These are phyloP conservation scores for Gobius niger DNA, from an alignment of 2,113 vertebrate species.

Conservation along the genomic window DNA sequence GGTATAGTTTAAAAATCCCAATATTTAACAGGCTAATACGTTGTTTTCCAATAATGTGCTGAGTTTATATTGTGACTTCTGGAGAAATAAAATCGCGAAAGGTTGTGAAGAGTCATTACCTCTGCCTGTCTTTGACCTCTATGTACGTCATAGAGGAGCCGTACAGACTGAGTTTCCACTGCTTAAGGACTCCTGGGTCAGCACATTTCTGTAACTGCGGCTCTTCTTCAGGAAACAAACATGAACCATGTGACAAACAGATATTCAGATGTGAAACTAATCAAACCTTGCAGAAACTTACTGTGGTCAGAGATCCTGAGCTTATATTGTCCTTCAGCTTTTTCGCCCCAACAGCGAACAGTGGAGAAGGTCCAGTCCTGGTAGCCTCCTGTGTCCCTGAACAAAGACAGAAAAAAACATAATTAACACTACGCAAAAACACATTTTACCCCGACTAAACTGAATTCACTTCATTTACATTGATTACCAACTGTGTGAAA, in stretches of 20 bases:
- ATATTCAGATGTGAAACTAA: neutral
- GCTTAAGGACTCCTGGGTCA: constrained; percentile 72
- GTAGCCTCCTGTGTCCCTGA: constrained; percentile 84
- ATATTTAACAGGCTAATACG: too few species aligned
- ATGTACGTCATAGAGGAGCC: constrained; percentile 85
- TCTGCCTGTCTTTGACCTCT: constrained; percentile 84
- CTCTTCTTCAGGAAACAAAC: constrained; percentile 37
- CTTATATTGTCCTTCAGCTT: constrained; percentile 82
- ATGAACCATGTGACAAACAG: neutral
- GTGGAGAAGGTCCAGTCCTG: constrained; percentile 96
- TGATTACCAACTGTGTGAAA: too few species aligned
- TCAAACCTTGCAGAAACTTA: constrained; percentile 53
- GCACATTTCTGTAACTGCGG: constrained; percentile 23
- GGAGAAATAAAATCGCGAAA: too few species aligned
- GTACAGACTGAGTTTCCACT: constrained; percentile 90
- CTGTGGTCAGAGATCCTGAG: constrained; percentile 85
- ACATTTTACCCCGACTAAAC: too few species aligned
- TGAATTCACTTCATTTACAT: too few species aligned
- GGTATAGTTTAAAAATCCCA: neutral
- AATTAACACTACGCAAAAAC: too few species aligned
- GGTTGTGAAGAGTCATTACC: constrained; percentile 64
- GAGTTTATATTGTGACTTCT: too few species aligned
- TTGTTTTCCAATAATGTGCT: too few species aligned
- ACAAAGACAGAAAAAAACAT: neutral
- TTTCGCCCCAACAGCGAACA: constrained; percentile 95